Evolutionary conservation across 2,888 invertebrate species (phyloP).

Genomic region (Zonitis immaculata): DNA sequence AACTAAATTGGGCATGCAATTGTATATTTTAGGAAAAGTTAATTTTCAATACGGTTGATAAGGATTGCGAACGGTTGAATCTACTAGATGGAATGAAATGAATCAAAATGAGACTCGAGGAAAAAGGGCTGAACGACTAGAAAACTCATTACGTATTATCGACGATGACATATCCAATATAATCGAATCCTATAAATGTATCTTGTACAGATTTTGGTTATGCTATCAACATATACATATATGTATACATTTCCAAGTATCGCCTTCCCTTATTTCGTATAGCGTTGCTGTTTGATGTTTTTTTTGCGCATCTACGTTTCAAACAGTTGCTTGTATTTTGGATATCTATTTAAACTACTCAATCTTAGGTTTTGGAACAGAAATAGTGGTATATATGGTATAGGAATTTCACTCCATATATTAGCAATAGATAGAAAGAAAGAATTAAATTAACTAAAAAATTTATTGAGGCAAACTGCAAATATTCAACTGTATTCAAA

Average conservation of each 20-base stretch:
- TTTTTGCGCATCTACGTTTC: too few relatives aligned
- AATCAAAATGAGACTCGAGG: not conserved
- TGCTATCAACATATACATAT: slow-evolving; percentile 21
- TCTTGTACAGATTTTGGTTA: slow-evolving; percentile 27
- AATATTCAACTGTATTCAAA: slow-evolving; percentile 8
- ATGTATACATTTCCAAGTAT: slow-evolving; percentile 16
- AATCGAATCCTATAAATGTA: slow-evolving; percentile 21
- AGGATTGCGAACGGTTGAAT: not conserved
- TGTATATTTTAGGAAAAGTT: slow-evolving; percentile 2
- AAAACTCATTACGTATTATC: slow-evolving; percentile 12
- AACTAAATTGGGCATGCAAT: slow-evolving; percentile 1
- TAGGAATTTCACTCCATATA: too few relatives aligned
- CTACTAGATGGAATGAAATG: not conserved
- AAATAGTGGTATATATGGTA: too few relatives aligned
- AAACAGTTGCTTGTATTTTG: too few relatives aligned
- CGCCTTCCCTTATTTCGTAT: not conserved
- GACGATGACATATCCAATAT: not conserved
- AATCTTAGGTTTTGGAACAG: too few relatives aligned
- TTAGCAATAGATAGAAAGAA: too few relatives aligned
- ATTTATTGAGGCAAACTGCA: too few relatives aligned
- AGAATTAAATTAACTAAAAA: too few relatives aligned
- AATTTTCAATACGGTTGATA: slow-evolving; percentile 6
- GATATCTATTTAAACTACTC: too few relatives aligned
- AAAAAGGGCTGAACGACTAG: slow-evolving; percentile 1
- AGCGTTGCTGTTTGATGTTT: slow-evolving; percentile 14